A percentile compares a stretch with the other conserved stretches of the same genome.
Conservation (phyloP, 1,140 invertebrate genomes). For the Megathymus violae region DNA sequence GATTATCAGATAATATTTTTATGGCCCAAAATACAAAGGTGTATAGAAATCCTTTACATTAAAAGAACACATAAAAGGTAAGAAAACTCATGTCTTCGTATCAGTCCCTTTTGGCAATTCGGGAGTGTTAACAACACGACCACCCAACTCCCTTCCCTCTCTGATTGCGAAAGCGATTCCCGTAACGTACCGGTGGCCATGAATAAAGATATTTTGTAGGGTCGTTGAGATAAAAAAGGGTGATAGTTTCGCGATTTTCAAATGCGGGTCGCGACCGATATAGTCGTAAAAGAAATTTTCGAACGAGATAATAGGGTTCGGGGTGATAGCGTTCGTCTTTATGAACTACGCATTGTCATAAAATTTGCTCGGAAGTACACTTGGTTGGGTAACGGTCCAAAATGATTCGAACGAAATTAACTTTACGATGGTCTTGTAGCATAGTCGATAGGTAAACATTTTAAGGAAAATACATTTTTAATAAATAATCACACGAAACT, state of each 20-base stretch:
- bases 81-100: conserved; percentile 10
- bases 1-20: too few species aligned
- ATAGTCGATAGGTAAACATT: too few species aligned
- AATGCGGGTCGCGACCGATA: conserved; percentile 21
- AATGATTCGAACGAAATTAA: background rate
- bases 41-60: background rate
- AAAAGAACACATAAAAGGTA: background rate
- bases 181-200: conserved; percentile 3
- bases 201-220: conserved; percentile 32
- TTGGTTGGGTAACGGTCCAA: background rate
- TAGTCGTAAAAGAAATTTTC: conserved; percentile 13
- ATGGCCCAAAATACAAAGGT: background rate
- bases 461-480: too few species aligned
- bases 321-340: conserved; percentile 5
- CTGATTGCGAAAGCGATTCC: conserved; percentile 19
- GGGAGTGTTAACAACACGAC: conserved; percentile 5
- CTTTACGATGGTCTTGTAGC: background rate
- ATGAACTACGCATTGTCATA: conserved; percentile 4
- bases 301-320: conserved; percentile 11
- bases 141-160: background rate
- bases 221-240: conserved; percentile 26
- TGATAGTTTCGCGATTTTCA: conserved; percentile 30
- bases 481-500: too few species aligned
- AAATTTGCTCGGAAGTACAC: background rate
- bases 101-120: conserved; percentile 4